These are phyloP conservation scores for Aradophagus sp. DNA, from an alignment of 1,140 invertebrate genomes.

Conservation along the genomic window DNA sequence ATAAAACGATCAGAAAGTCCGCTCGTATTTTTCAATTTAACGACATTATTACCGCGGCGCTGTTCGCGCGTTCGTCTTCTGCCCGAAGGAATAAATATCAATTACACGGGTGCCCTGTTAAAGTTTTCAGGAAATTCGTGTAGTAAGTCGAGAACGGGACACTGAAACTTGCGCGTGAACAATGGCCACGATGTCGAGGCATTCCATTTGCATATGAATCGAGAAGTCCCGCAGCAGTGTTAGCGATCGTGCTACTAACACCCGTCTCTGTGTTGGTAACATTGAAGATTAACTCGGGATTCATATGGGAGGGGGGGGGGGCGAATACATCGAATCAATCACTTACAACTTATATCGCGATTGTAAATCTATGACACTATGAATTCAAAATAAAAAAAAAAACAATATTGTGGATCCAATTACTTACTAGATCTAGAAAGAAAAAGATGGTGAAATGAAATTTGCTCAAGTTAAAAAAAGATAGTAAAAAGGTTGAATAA, in stretches of 20 bases:
- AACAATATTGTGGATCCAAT: too few species aligned
- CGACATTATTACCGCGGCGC: constrained; percentile 13
- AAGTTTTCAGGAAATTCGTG: constrained; percentile 73
- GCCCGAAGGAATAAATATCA: constrained; percentile 66
- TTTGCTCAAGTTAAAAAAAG: too few species aligned
- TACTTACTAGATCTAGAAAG: too few species aligned
- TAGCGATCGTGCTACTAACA: constrained; percentile 41
- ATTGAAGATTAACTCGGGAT: constrained; percentile 53
- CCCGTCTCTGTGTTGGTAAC: constrained; percentile 42
- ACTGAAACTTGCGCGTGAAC: constrained; percentile 66
- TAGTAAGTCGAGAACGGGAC: constrained; percentile 72
- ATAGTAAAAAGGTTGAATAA: too few species aligned
- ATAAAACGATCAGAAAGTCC: constrained; percentile 2
- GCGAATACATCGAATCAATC: constrained; percentile 42
- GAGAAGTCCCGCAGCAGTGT: constrained; percentile 50
- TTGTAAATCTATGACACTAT: too few species aligned
- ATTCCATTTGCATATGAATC: constrained; percentile 75
- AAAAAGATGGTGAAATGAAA: too few species aligned
- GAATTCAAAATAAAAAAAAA: too few species aligned
- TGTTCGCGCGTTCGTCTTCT: constrained; percentile 22
- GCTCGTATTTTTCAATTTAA: constrained; percentile 25
- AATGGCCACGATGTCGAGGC: constrained; percentile 67
- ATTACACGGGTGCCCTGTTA: constrained; percentile 66
- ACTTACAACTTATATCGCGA: too few species aligned
- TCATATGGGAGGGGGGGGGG: constrained; percentile 29